Evolutionary conservation across 1,140 invertebrate genomes (phyloP).

Genomic region (Aphaenogaster rudis): DNA sequence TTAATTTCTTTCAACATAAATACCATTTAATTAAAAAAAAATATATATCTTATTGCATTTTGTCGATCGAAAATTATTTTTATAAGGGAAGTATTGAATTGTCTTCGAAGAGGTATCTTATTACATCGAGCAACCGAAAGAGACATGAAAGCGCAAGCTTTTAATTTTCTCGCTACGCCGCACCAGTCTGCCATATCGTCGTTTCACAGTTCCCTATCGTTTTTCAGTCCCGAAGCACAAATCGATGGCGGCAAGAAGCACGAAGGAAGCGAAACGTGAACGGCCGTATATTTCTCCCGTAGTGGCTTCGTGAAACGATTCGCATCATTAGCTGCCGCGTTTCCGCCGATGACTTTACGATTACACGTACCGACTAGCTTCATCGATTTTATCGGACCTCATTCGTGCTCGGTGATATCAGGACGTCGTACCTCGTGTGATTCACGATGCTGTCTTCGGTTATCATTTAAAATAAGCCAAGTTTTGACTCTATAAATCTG

Average conservation of each 20-base stretch:
- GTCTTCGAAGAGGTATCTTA: background rate
- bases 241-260: constrained; percentile 68
- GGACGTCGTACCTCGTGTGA: background rate
- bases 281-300: constrained; percentile 30
- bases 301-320: constrained; percentile 54
- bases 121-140: background rate
- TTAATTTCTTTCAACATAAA: background rate
- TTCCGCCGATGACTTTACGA: constrained; percentile 62
- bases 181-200: constrained; percentile 52
- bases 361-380: constrained; percentile 44
- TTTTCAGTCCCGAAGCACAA: constrained; percentile 69
- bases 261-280: constrained; percentile 36
- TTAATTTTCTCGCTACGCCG: constrained; percentile 69
- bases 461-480: constrained; percentile 8
- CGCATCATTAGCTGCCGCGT: constrained; percentile 61
- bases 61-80: background rate
- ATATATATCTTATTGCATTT: background rate
- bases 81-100: background rate
- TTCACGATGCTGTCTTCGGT: background rate
- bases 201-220: constrained; percentile 63
- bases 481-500: background rate
- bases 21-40: constrained; percentile 1
- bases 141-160: constrained; percentile 57
- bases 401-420: constrained; percentile 22
- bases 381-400: constrained; percentile 57